Evolutionary conservation across 2,888 invertebrate species (phyloP).

Genomic region (Agrochola macilenta): DNA sequence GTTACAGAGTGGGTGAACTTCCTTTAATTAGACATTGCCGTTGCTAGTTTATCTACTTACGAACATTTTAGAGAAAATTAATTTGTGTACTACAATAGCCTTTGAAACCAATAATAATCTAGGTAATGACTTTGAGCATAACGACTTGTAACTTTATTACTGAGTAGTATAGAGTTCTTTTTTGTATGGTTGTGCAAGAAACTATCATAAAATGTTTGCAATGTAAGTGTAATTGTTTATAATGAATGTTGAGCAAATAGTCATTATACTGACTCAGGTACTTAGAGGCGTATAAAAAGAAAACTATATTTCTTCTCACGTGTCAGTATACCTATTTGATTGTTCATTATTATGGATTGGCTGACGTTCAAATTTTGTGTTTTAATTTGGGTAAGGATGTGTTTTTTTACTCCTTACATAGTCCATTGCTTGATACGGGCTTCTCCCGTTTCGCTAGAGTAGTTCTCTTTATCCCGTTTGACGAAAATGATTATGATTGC

Average conservation of each 20-base stretch:
- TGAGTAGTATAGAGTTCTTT: not conserved
- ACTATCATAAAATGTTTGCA: conserved; percentile 36
- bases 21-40: conserved; percentile 44
- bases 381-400: conserved; percentile 54
- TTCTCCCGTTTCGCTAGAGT: not conserved
- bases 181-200: not conserved
- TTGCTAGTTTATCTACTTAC: conserved; percentile 29
- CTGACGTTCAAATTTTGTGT: conserved; percentile 39
- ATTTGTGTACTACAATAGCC: conserved; percentile 54
- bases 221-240: conserved; percentile 52
- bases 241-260: conserved; percentile 50
- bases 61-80: conserved; percentile 57
- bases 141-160: conserved; percentile 14
- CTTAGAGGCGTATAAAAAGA: conserved; percentile 50
- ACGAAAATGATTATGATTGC: not conserved
- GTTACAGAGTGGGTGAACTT: not conserved
- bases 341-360: conserved; percentile 48
- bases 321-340: conserved; percentile 36
- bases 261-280: conserved; percentile 41
- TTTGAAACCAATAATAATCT: conserved; percentile 38
- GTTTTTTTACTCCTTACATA: conserved; percentile 6
- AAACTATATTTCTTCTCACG: conserved; percentile 45
- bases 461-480: not conserved
- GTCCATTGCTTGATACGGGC: no score
- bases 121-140: not conserved